These are phyloP conservation scores for Psittacula echo DNA, from an alignment of 2,797 vertebrate species.

Conservation along the genomic window DNA sequence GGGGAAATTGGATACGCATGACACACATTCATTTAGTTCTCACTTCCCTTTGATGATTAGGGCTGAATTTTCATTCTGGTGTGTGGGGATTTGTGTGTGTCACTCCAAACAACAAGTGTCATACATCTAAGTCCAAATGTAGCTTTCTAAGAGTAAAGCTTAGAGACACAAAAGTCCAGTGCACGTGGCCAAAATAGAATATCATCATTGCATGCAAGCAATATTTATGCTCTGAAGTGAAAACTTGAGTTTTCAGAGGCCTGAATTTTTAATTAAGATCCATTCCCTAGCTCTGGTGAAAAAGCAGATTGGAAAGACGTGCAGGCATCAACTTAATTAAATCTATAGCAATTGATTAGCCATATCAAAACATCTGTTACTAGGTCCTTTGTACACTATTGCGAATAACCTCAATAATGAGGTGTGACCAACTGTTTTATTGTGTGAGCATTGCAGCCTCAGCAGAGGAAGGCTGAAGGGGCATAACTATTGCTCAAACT, in stretches of 20 bases:
- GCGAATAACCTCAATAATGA: constrained; percentile 27
- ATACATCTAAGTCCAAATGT: constrained; percentile 58
- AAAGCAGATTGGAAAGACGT: background rate
- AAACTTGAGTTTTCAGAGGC: background rate
- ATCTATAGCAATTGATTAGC: constrained; percentile 33
- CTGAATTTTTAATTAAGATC: background rate
- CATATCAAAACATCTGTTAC: constrained; percentile 43
- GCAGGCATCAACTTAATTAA: constrained; percentile 2
- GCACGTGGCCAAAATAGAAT: background rate
- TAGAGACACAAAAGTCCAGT: background rate
- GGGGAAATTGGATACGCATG: constrained; percentile 60
- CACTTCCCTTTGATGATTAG: constrained; percentile 72
- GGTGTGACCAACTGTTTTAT: constrained; percentile 33
- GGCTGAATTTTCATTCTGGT: constrained; percentile 66
- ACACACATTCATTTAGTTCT: constrained; percentile 61
- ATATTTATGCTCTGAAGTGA: background rate
- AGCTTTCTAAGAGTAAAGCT: constrained; percentile 44
- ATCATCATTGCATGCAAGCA: background rate
- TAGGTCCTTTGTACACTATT: background rate
- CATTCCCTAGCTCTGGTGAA: background rate
- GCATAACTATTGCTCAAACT: background rate
- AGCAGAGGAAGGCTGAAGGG: background rate
- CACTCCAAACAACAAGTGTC: constrained; percentile 50
- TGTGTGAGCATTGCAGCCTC: background rate
- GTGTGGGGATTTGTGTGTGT: constrained; percentile 58